These are phyloP conservation scores for Rapana venosa DNA, from an alignment of 2,888 invertebrate genomes.

Conservation along the genomic window DNA sequence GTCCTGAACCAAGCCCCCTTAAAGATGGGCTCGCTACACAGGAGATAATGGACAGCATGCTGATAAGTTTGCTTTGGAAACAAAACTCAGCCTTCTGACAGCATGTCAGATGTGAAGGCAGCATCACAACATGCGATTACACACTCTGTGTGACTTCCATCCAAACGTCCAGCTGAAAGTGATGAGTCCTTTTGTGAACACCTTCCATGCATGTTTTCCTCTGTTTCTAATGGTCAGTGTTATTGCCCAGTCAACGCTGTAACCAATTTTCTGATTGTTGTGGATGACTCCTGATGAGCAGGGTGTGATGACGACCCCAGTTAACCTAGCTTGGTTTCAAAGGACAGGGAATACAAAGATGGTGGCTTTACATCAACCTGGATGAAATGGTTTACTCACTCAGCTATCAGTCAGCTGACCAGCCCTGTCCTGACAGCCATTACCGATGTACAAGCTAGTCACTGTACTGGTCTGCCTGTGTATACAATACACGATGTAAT, in stretches of 20 bases:
- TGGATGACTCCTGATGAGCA: neutral
- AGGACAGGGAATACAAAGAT: neutral
- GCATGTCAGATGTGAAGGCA: neutral
- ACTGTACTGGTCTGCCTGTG: neutral
- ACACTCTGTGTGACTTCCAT: constrained; percentile 3
- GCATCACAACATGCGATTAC: neutral
- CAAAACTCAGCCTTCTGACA: neutral
- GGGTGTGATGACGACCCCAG: neutral
- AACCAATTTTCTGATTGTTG: neutral
- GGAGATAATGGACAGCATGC: neutral
- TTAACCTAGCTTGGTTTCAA: neutral
- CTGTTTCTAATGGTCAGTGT: neutral
- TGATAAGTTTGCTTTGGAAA: neutral
- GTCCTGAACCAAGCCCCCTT: neutral
- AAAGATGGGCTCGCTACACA: too few species aligned
- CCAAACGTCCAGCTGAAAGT: neutral
- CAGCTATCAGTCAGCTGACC: neutral
- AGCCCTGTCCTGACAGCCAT: neutral
- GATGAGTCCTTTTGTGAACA: constrained; percentile 15
- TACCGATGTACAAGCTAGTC: neutral
- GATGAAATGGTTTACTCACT: constrained; percentile 4
- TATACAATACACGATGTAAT: constrained; percentile 9
- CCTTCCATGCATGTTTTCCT: neutral
- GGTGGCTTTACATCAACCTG: neutral
- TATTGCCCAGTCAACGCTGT: neutral